phyloP scores from a whole-genome alignment of 37 sponge, comb jelly and placozoan species.

The Halichondria panicea region DNA sequence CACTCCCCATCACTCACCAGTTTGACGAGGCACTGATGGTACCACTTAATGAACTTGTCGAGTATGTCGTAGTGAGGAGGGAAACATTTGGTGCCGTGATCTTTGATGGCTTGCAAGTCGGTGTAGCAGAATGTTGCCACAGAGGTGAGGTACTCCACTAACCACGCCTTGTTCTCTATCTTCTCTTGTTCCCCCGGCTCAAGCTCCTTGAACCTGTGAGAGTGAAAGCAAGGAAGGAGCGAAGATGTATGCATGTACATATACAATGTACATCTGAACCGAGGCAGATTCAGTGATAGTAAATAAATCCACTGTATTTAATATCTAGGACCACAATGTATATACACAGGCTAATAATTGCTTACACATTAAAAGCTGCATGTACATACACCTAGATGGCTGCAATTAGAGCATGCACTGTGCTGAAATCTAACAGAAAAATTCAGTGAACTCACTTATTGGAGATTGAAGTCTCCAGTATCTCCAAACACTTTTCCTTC shows the following conservation, averaged over 20 bases:
- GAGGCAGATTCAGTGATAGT: no score
- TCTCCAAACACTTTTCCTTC: slow-evolving; percentile 70
- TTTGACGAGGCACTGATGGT: slow-evolving; percentile 62
- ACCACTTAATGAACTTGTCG: slow-evolving; percentile 58
- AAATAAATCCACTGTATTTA: no score
- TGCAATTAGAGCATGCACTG: not conserved
- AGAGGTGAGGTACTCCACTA: slow-evolving; percentile 34
- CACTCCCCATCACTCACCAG: slow-evolving; percentile 70
- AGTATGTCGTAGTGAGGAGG: slow-evolving; percentile 75
- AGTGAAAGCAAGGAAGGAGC: no score
- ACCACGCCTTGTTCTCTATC: slow-evolving; percentile 53
- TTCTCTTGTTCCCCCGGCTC: slow-evolving; percentile 11
- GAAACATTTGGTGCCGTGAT: slow-evolving; percentile 31
- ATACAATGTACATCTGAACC: no score
- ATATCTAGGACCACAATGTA: no score
- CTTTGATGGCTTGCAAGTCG: slow-evolving; percentile 43
- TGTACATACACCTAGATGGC: slow-evolving; percentile 8
- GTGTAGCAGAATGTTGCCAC: slow-evolving; percentile 38
- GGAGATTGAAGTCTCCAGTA: slow-evolving; percentile 64
- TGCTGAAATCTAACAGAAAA: not conserved
- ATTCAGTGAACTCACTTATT: slow-evolving; percentile 44
- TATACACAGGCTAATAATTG: no score
- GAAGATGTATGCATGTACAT: no score
- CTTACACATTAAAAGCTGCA: no score
- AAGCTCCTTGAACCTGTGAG: slow-evolving; percentile 32